A percentile compares a stretch with the other conserved stretches of the same genome.
Conservation (phyloP, 1,140 invertebrate species). For the Elysia chlorotica region DNA sequence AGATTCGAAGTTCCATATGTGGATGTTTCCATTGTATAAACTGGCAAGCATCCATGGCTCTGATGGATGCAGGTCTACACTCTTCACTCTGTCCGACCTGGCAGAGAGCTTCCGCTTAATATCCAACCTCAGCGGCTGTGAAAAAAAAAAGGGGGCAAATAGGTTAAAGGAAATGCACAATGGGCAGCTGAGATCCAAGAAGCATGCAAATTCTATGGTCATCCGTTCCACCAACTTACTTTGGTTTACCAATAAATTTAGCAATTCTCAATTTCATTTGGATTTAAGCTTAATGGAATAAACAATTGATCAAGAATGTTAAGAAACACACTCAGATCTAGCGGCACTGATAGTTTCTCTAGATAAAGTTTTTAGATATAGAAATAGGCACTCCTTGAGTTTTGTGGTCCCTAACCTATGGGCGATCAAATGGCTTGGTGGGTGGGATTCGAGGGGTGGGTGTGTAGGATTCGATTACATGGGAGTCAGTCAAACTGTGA, state of each 20-base stretch:
- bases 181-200: neutral
- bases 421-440: no score
- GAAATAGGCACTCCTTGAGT: no score
- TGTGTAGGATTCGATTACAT: no score
- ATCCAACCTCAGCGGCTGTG: slow-evolving; percentile 88
- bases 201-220: neutral
- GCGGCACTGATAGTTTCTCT: no score
- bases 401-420: no score
- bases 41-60: slow-evolving; percentile 99
- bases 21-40: slow-evolving; percentile 97
- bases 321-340: no score
- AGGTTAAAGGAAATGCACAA: neutral
- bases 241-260: neutral
- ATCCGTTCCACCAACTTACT: neutral
- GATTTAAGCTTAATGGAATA: neutral
- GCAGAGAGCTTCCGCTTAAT: slow-evolving; percentile 97
- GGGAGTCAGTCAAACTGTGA: no score
- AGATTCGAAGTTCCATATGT: slow-evolving; percentile 98
- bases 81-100: slow-evolving; percentile 96
- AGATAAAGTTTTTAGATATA: no score
- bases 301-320: no score
- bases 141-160: neutral
- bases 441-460: no score
- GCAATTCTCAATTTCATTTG: neutral
- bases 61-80: slow-evolving; percentile 94